Conservation (phyloP, 2,113 vertebrate species). For the Alosa alosa region DNA sequence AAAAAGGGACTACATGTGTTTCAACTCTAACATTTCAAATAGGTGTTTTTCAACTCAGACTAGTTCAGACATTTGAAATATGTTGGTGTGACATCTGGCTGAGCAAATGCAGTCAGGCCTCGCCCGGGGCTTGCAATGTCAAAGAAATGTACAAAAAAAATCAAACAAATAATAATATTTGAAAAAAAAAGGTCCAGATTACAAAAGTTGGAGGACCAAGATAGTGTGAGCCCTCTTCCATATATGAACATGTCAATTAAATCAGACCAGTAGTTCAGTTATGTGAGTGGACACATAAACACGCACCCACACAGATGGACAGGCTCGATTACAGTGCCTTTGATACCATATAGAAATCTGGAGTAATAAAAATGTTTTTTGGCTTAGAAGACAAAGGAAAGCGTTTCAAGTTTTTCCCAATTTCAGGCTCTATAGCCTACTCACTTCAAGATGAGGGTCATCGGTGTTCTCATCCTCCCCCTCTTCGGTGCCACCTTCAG, state of each 20-base stretch:
- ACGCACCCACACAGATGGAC: not conserved
- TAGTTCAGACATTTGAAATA: not conserved
- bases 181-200: too few species aligned
- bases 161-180: too few species aligned
- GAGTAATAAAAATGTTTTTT: not conserved
- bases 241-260: too few species aligned
- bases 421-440: slow-evolving; percentile 4
- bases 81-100: not conserved
- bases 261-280: not conserved
- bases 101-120: not conserved
- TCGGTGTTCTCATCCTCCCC: slow-evolving; percentile 79
- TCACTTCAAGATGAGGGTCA: slow-evolving; percentile 85
- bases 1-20: not conserved
- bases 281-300: not conserved
- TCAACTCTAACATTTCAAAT: not conserved
- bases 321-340: not conserved
- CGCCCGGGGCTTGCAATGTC: too few species aligned
- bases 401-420: too few species aligned
- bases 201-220: too few species aligned
- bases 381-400: not conserved
- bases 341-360: too few species aligned
- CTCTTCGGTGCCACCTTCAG: slow-evolving; percentile 71
- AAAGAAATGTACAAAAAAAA: not conserved
- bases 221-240: too few species aligned
- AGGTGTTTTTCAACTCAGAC: not conserved